Conservation (phyloP, 2,113 vertebrate genomes). For the Toxostoma redivivum region DNA sequence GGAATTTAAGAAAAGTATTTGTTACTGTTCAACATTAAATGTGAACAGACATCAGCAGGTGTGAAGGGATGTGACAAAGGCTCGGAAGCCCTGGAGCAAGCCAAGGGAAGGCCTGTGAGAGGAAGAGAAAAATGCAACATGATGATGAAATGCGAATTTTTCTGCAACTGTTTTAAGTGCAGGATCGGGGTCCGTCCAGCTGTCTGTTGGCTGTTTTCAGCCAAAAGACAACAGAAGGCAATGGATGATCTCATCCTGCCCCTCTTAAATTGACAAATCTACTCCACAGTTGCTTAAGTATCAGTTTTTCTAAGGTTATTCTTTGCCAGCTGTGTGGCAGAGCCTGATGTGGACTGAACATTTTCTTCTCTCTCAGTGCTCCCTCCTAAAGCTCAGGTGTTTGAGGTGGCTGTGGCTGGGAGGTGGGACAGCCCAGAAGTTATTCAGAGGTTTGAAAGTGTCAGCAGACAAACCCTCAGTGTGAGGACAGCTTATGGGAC, state of each 20-base stretch:
- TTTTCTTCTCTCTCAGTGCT: background rate
- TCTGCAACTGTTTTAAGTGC: background rate
- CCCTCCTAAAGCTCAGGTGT: background rate
- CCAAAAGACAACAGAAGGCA: constrained; percentile 5
- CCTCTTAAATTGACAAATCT: background rate
- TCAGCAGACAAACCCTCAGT: background rate
- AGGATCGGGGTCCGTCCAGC: background rate
- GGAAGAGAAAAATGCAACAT: background rate
- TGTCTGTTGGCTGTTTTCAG: background rate
- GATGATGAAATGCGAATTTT: constrained; percentile 26
- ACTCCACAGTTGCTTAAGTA: background rate
- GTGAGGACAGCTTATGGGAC: background rate
- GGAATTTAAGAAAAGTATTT: background rate
- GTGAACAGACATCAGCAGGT: background rate
- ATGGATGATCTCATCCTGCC: constrained; percentile 13
- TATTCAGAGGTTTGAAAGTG: background rate
- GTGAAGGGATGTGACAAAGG: background rate
- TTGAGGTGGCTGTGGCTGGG: background rate
- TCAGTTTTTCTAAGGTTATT: background rate
- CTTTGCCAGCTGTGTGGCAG: constrained; percentile 1
- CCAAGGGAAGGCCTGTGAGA: background rate
- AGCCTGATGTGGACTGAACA: background rate
- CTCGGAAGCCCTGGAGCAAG: background rate
- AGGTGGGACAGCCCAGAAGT: rapidly evolving
- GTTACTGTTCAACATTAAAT: background rate